phyloP scores from a whole-genome alignment of 2,888 invertebrate species.

The Hirudinaria manillensis region DNA sequence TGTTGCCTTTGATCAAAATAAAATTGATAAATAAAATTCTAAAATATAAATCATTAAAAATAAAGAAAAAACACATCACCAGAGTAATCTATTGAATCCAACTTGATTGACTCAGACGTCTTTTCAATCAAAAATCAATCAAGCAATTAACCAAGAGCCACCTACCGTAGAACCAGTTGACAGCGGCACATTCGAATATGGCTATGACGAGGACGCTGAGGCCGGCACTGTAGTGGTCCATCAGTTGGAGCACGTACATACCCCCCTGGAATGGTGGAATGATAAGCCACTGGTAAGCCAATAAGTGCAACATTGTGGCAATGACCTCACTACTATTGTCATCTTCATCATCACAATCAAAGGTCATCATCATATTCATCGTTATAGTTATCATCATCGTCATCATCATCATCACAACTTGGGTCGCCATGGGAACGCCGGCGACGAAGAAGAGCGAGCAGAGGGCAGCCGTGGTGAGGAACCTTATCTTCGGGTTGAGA shows the following conservation, averaged over 20 bases:
- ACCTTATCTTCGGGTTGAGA: constrained; percentile 35
- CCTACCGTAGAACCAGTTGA: constrained; percentile 41
- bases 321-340: too few species aligned
- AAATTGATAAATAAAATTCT: too few species aligned
- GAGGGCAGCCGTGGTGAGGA: constrained; percentile 36
- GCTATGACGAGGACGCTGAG: constrained; percentile 40
- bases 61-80: background rate
- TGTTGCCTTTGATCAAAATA: constrained; percentile 34
- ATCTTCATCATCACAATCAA: too few species aligned
- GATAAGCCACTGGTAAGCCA: too few species aligned
- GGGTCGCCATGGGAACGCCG: constrained; percentile 37
- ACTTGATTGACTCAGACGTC: too few species aligned
- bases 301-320: too few species aligned
- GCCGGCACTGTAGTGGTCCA: constrained; percentile 40
- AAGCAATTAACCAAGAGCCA: background rate
- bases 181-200: constrained; percentile 38
- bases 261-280: constrained; percentile 36
- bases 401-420: constrained; percentile 32
- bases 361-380: too few species aligned
- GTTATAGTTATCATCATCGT: too few species aligned
- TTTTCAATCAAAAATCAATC: too few species aligned
- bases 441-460: constrained; percentile 35
- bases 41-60: background rate
- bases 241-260: constrained; percentile 41
- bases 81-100: background rate